Evolutionary conservation across 2,888 invertebrate genomes (phyloP).

Genomic region (Corbicula japonica): DNA sequence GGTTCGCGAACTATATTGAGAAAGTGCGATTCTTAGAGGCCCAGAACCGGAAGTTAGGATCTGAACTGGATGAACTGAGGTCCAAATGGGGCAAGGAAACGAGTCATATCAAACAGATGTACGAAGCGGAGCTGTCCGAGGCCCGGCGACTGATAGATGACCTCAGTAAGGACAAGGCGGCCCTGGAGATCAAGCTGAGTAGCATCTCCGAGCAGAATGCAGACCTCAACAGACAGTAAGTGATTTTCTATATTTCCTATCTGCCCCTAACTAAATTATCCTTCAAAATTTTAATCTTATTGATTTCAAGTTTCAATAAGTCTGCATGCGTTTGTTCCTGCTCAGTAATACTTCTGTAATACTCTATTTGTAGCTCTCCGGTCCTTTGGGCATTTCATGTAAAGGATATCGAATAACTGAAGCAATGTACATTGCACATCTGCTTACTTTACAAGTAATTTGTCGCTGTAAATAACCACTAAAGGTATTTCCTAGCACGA

Average conservation of each 20-base stretch:
- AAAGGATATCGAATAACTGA: too few relatives aligned
- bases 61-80: slow-evolving; percentile 84
- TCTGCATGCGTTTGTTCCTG: too few relatives aligned
- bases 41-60: slow-evolving; percentile 86
- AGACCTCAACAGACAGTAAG: slow-evolving; percentile 82
- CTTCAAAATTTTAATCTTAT: too few relatives aligned
- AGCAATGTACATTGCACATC: too few relatives aligned
- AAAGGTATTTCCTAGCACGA: too few relatives aligned
- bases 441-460: too few relatives aligned
- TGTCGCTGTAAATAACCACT: too few relatives aligned
- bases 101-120: slow-evolving; percentile 86
- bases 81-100: slow-evolving; percentile 85
- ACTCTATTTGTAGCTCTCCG: too few relatives aligned
- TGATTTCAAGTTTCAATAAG: too few relatives aligned
- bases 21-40: slow-evolving; percentile 87
- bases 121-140: slow-evolving; percentile 87
- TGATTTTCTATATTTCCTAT: slow-evolving; percentile 32
- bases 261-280: too few relatives aligned
- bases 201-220: slow-evolving; percentile 87
- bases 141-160: slow-evolving; percentile 87
- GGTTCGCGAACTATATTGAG: slow-evolving; percentile 88
- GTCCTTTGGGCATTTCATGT: too few relatives aligned
- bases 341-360: too few relatives aligned
- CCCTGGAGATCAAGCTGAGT: slow-evolving; percentile 87
- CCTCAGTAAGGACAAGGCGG: slow-evolving; percentile 87